Evolutionary conservation across 2,113 vertebrate species (phyloP), one percentile per base, ranked within the genome.

Genomic region (Paramisgurnus dabryanus): DNA sequence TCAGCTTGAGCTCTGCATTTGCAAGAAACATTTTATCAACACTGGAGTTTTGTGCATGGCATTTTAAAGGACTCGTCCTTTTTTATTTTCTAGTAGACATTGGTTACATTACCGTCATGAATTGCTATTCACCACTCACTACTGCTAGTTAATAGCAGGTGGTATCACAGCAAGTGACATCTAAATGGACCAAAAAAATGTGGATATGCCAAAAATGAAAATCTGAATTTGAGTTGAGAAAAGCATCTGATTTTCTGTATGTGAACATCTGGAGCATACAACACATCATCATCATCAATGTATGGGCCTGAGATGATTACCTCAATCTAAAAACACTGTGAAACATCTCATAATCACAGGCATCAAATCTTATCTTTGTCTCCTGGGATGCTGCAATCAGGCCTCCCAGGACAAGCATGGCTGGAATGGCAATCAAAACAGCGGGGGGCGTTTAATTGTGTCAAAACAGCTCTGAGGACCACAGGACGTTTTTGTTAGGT

Each of bases 391-490:
- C n/a, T 4, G 49, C 63, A 70, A 80, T 41, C n/a, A 60, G 10
- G 69, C 80, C 73, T 63, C 75, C 60, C 3, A 10, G 13, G 34
- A 64, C 4, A 43, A 17, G 43, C 64, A 34, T 69, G 49, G 68
- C 50, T 27, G 67, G 45, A 76, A 66, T 53, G 58, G 61, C 82
- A 80, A 79, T 80, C 79, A 83, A 70, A 67, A 22, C 67, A 67
- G 78, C 50, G 72, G 73, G 82, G 49, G 41, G 67, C 58, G 43
- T 34, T 71, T 49, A 60, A 49, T 12, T 40, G 17, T 76, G 50
- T 60, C 49, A 10, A 39, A 40, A 72, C 47, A 67, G 43, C 45
- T 67, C 63, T 78, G 66, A 81, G 55, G 66, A 27, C 18, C 50
- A 39, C 12, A 8, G 72, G 73, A 77, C 72, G 50, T 40, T 65